A percentile compares a stretch with the other conserved stretches of the same genome.
Evolutionary conservation across 2,797 vertebrate genomes (phyloP).

Genomic region (Mormyrops attenuatus): DNA sequence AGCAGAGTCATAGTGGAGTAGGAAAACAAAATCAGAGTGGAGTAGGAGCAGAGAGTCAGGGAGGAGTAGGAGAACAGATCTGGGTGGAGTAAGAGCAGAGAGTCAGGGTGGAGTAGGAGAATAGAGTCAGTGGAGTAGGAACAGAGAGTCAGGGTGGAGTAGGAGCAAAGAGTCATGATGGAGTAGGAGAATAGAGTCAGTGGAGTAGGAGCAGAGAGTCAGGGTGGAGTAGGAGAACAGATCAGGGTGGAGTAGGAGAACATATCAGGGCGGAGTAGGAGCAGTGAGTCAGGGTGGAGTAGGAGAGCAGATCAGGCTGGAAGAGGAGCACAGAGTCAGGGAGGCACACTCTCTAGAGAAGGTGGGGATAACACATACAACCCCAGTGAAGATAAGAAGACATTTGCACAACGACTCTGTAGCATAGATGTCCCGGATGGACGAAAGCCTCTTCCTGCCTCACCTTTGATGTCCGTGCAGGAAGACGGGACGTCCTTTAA

Average conservation of each 20-base stretch:
- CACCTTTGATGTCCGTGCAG: constrained; percentile 18
- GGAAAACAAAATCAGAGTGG: background rate
- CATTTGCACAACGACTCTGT: background rate
- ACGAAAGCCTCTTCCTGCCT: constrained; percentile 9
- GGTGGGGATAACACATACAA: background rate
- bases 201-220: no score
- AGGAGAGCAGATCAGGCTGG: background rate
- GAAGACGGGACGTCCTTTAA: background rate
- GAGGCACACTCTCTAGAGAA: background rate
- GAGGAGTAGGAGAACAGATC: background rate
- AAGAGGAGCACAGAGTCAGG: background rate
- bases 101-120: background rate
- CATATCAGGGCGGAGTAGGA: background rate
- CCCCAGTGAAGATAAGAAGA: background rate
- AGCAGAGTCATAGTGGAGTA: background rate
- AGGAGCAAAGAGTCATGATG: background rate
- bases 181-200: background rate
- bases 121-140: no score
- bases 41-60: background rate
- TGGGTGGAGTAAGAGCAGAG: background rate
- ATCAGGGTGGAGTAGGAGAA: background rate
- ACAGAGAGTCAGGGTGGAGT: background rate
- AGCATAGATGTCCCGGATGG: background rate
- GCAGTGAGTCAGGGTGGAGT: background rate
- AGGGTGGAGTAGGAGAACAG: background rate